These are phyloP conservation scores for Parapristionchus giblindavisi DNA, from an alignment of 2,888 invertebrate species.

Conservation along the genomic window DNA sequence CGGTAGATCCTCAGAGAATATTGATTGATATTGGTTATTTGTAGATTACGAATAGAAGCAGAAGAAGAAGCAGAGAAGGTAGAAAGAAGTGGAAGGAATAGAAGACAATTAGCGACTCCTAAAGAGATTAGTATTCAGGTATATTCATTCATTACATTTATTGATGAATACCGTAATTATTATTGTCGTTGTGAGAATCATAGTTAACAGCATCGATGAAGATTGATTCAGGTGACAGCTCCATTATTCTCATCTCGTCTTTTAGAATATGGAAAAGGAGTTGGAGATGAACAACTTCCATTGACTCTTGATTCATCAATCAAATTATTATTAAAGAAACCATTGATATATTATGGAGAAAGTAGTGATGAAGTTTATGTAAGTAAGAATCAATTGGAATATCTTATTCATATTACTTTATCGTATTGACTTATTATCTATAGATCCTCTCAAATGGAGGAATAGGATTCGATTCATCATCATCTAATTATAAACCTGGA, in stretches of 20 bases:
- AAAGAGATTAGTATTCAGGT: conserved; percentile 34
- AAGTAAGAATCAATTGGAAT: not conserved
- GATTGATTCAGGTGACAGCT: conserved; percentile 69
- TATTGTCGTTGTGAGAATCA: no score
- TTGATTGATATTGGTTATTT: not conserved
- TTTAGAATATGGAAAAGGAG: conserved; percentile 66
- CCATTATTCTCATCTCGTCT: conserved; percentile 68
- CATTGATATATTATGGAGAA: conserved; percentile 65
- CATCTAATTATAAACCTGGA: conserved; percentile 37
- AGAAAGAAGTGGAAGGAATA: not conserved
- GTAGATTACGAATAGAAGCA: conserved; percentile 15
- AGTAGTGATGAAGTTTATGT: conserved; percentile 9
- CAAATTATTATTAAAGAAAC: conserved; percentile 51
- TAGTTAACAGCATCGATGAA: no score
- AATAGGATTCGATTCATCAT: conserved; percentile 61
- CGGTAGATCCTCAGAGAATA: not conserved
- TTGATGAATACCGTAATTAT: no score
- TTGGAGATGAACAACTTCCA: conserved; percentile 64
- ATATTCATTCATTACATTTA: no score
- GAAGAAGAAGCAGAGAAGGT: conserved; percentile 20
- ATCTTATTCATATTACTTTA: conserved; percentile 10
- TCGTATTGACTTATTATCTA: not conserved
- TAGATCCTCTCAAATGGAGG: conserved; percentile 67
- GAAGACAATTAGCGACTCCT: conserved; percentile 37
- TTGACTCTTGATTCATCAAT: conserved; percentile 63